phyloP scores from a whole-genome alignment of 2,113 vertebrate species.

The Sylvia atricapilla region DNA sequence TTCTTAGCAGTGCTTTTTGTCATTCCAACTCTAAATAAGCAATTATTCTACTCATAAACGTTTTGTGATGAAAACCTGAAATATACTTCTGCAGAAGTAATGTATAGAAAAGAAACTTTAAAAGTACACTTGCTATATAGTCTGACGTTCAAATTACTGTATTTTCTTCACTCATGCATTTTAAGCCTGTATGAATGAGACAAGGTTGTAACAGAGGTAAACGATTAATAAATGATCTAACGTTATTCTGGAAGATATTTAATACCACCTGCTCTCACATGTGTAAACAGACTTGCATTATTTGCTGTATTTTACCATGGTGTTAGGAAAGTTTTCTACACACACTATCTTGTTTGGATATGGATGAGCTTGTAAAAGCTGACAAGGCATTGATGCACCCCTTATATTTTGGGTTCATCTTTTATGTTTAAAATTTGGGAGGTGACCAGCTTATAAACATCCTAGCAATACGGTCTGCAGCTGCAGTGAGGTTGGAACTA shows the following conservation, averaged over 20 bases:
- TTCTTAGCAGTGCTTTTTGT: neutral
- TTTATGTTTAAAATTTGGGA: neutral
- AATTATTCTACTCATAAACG: neutral
- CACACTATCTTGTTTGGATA: fast-evolving
- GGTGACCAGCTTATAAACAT: neutral
- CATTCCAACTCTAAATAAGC: neutral
- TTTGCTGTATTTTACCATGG: neutral
- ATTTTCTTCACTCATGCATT: neutral
- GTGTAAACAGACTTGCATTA: neutral
- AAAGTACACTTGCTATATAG: neutral
- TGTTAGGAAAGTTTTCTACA: neutral
- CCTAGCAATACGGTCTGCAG: neutral
- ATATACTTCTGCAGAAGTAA: neutral
- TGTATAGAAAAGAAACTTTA: neutral
- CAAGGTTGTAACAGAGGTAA: neutral
- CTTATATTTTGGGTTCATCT: neutral
- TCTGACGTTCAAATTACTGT: neutral
- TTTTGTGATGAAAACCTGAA: neutral
- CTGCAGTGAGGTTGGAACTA: fast-evolving
- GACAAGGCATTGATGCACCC: fast-evolving
- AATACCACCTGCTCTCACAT: neutral
- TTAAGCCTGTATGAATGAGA: neutral
- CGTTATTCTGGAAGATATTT: neutral
- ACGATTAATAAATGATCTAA: neutral
- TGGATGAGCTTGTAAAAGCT: neutral